phyloP scores from a whole-genome alignment of 2,797 vertebrate species.

The Lutjanus argentimaculatus region DNA sequence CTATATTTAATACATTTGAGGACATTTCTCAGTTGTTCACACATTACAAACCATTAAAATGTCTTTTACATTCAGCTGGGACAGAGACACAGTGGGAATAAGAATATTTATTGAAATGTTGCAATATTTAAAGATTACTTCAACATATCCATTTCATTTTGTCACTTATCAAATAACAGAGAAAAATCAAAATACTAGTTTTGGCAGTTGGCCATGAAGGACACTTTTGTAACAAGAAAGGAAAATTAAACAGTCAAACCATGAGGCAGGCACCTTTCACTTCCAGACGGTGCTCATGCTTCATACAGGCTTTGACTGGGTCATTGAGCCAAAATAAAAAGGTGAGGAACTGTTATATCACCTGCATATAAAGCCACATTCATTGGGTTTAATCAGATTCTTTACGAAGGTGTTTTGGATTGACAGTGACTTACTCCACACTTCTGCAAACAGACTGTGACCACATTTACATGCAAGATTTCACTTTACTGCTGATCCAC shows the following conservation, averaged over 20 bases:
- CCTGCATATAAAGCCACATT: constrained; percentile 23
- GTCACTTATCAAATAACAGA: constrained; percentile 64
- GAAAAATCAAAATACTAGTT: constrained; percentile 58
- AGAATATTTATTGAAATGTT: constrained; percentile 79
- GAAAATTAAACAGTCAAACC: constrained; percentile 34
- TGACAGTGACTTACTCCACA: constrained; percentile 1
- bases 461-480: constrained; percentile 40
- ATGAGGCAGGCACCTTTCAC: constrained; percentile 32
- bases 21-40: not conserved
- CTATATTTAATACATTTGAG: not conserved
- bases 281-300: constrained; percentile 28
- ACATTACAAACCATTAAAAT: not conserved
- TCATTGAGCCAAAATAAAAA: constrained; percentile 15
- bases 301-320: constrained; percentile 28
- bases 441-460: constrained; percentile 14
- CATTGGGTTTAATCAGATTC: constrained; percentile 6
- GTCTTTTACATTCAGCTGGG: not conserved
- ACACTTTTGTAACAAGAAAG: constrained; percentile 66
- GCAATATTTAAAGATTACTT: constrained; percentile 50
- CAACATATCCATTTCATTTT: constrained; percentile 38
- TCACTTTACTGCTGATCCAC: constrained; percentile 9
- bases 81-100: constrained; percentile 47
- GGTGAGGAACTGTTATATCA: not conserved
- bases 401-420: not conserved
- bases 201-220: constrained; percentile 70